A percentile compares a stretch with the other conserved stretches of the same genome.
phyloP scores from a whole-genome alignment of 2,797 vertebrate genomes.

The Gadopsis bispinosus region DNA sequence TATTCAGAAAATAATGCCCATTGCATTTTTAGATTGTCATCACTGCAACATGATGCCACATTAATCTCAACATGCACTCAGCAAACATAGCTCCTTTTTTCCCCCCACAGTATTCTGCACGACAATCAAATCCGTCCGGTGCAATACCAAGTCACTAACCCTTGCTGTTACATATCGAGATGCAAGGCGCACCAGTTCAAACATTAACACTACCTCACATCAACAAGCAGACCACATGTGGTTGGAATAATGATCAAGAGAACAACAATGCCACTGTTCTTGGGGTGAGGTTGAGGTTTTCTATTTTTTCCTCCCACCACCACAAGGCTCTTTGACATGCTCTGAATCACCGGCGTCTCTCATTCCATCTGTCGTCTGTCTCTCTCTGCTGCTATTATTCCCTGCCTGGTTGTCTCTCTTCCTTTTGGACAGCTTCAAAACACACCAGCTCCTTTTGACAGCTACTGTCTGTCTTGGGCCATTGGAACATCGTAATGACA shows the following conservation, averaged over 20 bases:
- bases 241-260: constrained; percentile 70
- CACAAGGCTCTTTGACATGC: constrained; percentile 68
- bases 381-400: constrained; percentile 45
- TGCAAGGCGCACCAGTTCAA: constrained; percentile 53
- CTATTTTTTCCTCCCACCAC: constrained; percentile 27
- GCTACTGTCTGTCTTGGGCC: constrained; percentile 38
- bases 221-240: constrained; percentile 63
- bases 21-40: constrained; percentile 7
- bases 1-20: not conserved
- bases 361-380: constrained; percentile 66
- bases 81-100: not conserved
- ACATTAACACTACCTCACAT: constrained; percentile 48
- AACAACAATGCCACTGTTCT: constrained; percentile 71
- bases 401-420: constrained; percentile 36
- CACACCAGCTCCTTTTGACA: constrained; percentile 30
- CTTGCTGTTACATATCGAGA: constrained; percentile 52
- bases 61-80: constrained; percentile 18
- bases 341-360: constrained; percentile 62
- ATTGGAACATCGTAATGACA: constrained; percentile 1
- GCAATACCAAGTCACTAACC: constrained; percentile 19
- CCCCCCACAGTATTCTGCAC: constrained; percentile 9
- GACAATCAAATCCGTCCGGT: constrained; percentile 24
- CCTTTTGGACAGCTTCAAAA: constrained; percentile 51
- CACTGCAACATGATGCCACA: constrained; percentile 5
- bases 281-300: constrained; percentile 53